phyloP scores from a whole-genome alignment of 2,113 vertebrate species.

The Trogon surrucura region DNA sequence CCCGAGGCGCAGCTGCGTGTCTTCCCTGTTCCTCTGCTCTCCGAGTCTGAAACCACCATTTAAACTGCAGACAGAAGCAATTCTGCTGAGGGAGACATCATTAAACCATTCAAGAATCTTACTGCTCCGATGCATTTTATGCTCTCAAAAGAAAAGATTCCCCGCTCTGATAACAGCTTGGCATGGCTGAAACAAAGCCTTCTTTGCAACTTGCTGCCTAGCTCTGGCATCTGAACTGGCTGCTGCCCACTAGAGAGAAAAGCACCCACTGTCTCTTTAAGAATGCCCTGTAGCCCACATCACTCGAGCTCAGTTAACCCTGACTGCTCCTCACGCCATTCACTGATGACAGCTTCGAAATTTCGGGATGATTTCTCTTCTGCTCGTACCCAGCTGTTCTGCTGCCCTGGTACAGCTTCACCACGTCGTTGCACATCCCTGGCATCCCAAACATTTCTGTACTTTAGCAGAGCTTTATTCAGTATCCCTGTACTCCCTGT shows the following conservation, averaged over 20 bases:
- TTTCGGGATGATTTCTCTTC: not conserved
- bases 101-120: not conserved
- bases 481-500: not conserved
- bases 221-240: slow-evolving; percentile 69
- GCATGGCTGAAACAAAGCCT: slow-evolving; percentile 67
- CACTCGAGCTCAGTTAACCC: slow-evolving; percentile 59
- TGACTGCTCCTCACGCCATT: not conserved
- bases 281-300: slow-evolving; percentile 65
- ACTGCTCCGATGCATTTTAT: slow-evolving; percentile 21
- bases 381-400: not conserved
- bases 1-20: not conserved
- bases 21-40: not conserved
- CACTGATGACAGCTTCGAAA: not conserved
- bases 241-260: slow-evolving; percentile 58
- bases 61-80: not conserved
- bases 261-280: slow-evolving; percentile 70
- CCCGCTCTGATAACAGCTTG: slow-evolving; percentile 36
- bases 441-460: not conserved
- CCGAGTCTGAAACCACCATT: not conserved
- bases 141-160: slow-evolving; percentile 36
- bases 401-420: not conserved
- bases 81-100: not conserved
- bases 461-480: not conserved
- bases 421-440: not conserved
- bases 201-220: slow-evolving; percentile 53